These are phyloP conservation scores for Lasioglossum baleicum DNA, from an alignment of 1,140 invertebrate genomes.

Conservation along the genomic window DNA sequence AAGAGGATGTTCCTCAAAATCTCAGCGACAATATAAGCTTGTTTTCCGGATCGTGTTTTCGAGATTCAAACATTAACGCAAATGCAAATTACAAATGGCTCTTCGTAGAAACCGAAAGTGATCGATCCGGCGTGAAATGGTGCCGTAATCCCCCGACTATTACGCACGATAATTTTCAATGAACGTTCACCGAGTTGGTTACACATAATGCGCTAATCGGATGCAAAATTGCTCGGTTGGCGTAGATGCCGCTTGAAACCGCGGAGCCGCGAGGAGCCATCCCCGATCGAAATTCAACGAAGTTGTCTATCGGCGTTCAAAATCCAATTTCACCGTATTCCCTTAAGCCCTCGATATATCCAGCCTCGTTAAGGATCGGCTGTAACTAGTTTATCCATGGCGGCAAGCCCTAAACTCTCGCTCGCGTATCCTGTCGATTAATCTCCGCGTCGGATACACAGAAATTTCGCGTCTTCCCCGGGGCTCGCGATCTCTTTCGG, in stretches of 20 bases:
- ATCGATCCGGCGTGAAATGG: too few species aligned
- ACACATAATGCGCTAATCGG: too few species aligned
- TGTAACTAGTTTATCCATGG: slow-evolving; percentile 19
- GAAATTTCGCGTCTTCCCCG: background rate
- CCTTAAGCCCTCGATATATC: background rate
- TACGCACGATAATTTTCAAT: too few species aligned
- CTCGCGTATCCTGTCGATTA: slow-evolving; percentile 7
- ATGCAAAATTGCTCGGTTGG: too few species aligned
- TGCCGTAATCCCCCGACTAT: too few species aligned
- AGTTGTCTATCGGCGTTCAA: background rate
- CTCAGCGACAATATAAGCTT: too few species aligned
- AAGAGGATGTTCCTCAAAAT: too few species aligned
- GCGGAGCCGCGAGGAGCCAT: background rate
- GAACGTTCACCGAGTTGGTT: too few species aligned
- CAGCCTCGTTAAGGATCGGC: slow-evolving; percentile 15
- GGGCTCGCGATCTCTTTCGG: background rate
- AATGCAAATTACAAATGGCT: too few species aligned
- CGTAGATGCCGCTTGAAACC: background rate
- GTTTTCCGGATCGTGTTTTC: too few species aligned
- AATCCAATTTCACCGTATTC: slow-evolving; percentile 12
- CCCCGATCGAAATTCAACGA: background rate
- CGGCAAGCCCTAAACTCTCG: background rate
- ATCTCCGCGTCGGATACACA: background rate
- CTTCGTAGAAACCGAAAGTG: too few species aligned
- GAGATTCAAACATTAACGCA: too few species aligned